Conservation (phyloP, 2,888 invertebrate species). For the Cephalotes varians region DNA sequence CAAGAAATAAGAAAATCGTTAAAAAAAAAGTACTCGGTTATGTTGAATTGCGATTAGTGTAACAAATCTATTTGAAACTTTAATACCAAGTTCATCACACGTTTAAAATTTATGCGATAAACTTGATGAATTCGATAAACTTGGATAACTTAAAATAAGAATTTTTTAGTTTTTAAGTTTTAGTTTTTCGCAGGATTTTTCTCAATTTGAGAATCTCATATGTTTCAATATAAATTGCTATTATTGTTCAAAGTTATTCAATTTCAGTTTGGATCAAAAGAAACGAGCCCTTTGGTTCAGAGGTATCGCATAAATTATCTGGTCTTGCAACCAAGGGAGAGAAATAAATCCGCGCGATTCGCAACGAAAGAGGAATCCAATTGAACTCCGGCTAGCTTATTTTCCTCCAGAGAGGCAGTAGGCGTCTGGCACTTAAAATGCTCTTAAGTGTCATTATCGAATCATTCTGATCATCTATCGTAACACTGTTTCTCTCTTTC, state of each 20-base stretch:
- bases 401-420: background rate
- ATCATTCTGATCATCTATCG: conserved; percentile 29
- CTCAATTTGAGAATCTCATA: background rate
- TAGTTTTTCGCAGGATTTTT: background rate
- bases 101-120: background rate
- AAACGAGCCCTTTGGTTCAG: background rate
- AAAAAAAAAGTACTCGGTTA: background rate
- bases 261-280: background rate
- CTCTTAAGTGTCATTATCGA: conserved; percentile 28
- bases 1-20: background rate
- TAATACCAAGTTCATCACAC: too few species aligned
- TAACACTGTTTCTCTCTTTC: too few species aligned
- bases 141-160: background rate
- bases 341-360: conserved; percentile 20
- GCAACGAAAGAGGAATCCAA: conserved; percentile 15
- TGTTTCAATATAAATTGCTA: background rate
- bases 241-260: background rate
- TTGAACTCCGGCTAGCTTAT: conserved; percentile 26
- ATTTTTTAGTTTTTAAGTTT: background rate
- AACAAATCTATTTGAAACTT: background rate
- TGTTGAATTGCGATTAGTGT: background rate
- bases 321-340: background rate
- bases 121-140: background rate
- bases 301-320: conserved; percentile 14
- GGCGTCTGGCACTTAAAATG: background rate